phyloP scores from a whole-genome alignment of 2,113 vertebrate genomes.

The Symphodus melops region DNA sequence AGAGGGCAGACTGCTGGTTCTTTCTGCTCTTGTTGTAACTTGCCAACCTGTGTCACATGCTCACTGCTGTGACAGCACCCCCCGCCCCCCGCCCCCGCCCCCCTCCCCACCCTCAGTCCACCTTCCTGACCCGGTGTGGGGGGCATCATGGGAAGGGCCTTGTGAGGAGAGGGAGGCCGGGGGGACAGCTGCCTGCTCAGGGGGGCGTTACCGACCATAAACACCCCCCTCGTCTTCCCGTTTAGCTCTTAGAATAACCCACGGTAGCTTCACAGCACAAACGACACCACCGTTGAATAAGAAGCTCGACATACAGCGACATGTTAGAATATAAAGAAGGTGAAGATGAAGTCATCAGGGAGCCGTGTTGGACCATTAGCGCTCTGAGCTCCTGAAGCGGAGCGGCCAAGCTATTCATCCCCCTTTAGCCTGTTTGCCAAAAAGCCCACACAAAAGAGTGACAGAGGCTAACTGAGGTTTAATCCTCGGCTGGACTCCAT shows the following conservation, averaged over 20 bases:
- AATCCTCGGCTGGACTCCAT: constrained; percentile 74
- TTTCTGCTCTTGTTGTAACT: constrained; percentile 1
- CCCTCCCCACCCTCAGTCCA: background rate
- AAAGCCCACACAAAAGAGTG: constrained; percentile 66
- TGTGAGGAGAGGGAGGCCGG: constrained; percentile 49
- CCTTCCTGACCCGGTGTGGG: constrained; percentile 34
- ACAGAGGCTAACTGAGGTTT: constrained; percentile 66
- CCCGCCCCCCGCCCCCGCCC: background rate
- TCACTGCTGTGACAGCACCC: constrained; percentile 65
- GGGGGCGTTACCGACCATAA: constrained; percentile 15
- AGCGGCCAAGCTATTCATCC: constrained; percentile 20
- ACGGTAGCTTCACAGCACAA: constrained; percentile 34
- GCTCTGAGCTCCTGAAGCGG: background rate
- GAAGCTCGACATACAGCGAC: constrained; percentile 6
- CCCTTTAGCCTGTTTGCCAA: constrained; percentile 44
- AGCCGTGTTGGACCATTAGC: background rate
- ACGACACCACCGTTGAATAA: constrained; percentile 8
- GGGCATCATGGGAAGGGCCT: constrained; percentile 55
- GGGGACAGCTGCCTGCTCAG: constrained; percentile 67
- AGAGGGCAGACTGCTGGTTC: constrained; percentile 60
- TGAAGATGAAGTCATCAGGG: constrained; percentile 22
- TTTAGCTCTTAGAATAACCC: constrained; percentile 50
- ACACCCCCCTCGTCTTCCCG: constrained; percentile 38
- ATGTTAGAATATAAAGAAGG: constrained; percentile 23
- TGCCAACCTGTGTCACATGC: constrained; percentile 53